Evolutionary conservation across 2,888 invertebrate genomes (phyloP).

Genomic region (Thera britannica): DNA sequence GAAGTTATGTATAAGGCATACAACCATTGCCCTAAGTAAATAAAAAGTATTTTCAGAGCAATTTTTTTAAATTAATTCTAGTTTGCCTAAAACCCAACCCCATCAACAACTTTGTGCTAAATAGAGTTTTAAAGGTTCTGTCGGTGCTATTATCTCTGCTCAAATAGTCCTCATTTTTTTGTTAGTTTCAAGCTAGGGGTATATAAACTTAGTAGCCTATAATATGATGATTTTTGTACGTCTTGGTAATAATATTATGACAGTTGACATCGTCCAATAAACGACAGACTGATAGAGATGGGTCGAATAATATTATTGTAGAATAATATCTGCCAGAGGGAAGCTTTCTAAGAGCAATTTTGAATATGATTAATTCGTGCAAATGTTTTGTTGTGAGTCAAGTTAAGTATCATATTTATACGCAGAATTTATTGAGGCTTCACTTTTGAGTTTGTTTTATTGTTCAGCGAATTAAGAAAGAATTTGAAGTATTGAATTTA

Average conservation of each 20-base stretch:
- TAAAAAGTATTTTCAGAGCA: too few relatives aligned
- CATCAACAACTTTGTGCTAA: too few relatives aligned
- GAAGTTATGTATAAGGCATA: too few relatives aligned
- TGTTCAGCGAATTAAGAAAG: background rate
- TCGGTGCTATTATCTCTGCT: too few relatives aligned
- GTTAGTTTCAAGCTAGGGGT: too few relatives aligned
- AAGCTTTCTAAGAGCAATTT: constrained; percentile 16
- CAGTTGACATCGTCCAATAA: constrained; percentile 11
- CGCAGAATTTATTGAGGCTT: constrained; percentile 12
- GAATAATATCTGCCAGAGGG: constrained; percentile 19
- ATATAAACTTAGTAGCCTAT: too few relatives aligned
- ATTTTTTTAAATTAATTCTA: too few relatives aligned
- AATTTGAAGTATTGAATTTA: background rate
- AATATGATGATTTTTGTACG: too few relatives aligned
- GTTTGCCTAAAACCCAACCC: too few relatives aligned
- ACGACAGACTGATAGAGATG: background rate
- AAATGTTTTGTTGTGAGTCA: constrained; percentile 14
- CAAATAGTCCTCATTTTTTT: too few relatives aligned
- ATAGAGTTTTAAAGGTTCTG: too few relatives aligned
- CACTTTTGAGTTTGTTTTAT: background rate
- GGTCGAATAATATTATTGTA: constrained; percentile 10
- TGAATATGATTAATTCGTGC: constrained; percentile 14
- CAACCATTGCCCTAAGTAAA: too few relatives aligned
- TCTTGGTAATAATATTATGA: constrained; percentile 5
- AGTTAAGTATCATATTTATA: constrained; percentile 9